Conservation (phyloP, 2,797 vertebrate species). For the Melanotaenia trifasciata region DNA sequence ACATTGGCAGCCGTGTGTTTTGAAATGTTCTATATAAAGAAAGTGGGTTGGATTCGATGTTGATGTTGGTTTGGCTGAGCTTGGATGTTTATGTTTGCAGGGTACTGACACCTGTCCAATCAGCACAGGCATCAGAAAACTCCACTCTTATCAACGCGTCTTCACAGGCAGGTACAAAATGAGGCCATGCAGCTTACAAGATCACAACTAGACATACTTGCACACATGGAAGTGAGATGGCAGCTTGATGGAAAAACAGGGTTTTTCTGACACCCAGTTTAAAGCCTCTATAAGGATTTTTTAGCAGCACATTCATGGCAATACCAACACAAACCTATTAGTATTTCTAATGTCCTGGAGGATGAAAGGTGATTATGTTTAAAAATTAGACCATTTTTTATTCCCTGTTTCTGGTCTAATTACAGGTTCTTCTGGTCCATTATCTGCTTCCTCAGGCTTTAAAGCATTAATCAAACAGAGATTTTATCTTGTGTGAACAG, state of each 20-base stretch:
- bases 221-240: slow-evolving; percentile 33
- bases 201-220: slow-evolving; percentile 40
- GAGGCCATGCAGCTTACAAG: slow-evolving; percentile 25
- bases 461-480: slow-evolving; percentile 36
- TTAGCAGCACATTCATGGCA: slow-evolving; percentile 27
- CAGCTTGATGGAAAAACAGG: slow-evolving; percentile 42
- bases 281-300: slow-evolving; percentile 33
- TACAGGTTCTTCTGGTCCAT: slow-evolving; percentile 39
- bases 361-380: slow-evolving; percentile 52
- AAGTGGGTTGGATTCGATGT: background rate
- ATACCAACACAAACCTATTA: slow-evolving; percentile 45
- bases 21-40: too few relatives aligned
- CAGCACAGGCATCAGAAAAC: slow-evolving; percentile 47
- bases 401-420: slow-evolving; percentile 54
- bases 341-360: slow-evolving; percentile 41
- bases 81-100: slow-evolving; percentile 43
- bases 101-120: slow-evolving; percentile 64
- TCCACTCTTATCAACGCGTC: slow-evolving; percentile 46
- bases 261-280: slow-evolving; percentile 46
- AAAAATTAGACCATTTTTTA: slow-evolving; percentile 30
- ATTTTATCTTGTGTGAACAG: slow-evolving; percentile 18
- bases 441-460: slow-evolving; percentile 12
- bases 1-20: too few relatives aligned
- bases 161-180: slow-evolving; percentile 44
- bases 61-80: slow-evolving; percentile 25